Base-by-base conservation (phyloP, 2,797 vertebrate species). In the Cuculus canorus region DNA sequence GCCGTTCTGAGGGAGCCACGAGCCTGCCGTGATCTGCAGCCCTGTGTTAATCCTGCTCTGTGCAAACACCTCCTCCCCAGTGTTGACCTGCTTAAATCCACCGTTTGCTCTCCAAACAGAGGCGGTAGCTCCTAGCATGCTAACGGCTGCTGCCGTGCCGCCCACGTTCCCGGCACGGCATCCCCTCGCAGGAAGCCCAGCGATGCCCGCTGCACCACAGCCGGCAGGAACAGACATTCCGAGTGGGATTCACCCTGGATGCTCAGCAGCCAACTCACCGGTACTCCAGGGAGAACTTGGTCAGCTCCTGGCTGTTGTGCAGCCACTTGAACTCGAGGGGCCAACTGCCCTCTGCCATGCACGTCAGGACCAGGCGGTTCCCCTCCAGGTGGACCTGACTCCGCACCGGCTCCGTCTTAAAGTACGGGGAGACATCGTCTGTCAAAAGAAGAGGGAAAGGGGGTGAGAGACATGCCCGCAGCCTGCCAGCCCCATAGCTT, bases 291-390 rank as follows among this genome's bases (percentile, higher is more conserved):
- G 99, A 99, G 98, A 99, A 99, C 73, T 98, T 98, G 23, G 99
- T 99, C 78, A 99, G 98, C 96, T 99, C 99, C 2, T 93, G 98
- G 37, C 97, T 98, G 54, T 99, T 99, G 97, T 99, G 99, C 32
- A 99, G 98, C 99, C 99, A 99, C 96, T 99, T 99, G 97, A 99
- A 99, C 97, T 99, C 99, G 28, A 99, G 98, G 0, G 99, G 99
- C 99, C 99, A 99, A 97, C 99, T 99, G 96, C 99, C 99, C 97
- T 99, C 99, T 0, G 99, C 99, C 99, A 99, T 99, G 98, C 99
- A 99, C 11, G 99, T 99, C 48, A 99, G 98, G 47, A 99, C 99
- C 96, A 99, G 98, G 18, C 99, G 98, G 97, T 99, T 99, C 71
- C 99, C 98, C 95, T 99, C 99, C 97, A 99, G 98, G 94, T 99